Evolutionary conservation across 2,113 vertebrate genomes (phyloP), one percentile per base, ranked within the genome.

Genomic region (Ascaphus truei): DNA sequence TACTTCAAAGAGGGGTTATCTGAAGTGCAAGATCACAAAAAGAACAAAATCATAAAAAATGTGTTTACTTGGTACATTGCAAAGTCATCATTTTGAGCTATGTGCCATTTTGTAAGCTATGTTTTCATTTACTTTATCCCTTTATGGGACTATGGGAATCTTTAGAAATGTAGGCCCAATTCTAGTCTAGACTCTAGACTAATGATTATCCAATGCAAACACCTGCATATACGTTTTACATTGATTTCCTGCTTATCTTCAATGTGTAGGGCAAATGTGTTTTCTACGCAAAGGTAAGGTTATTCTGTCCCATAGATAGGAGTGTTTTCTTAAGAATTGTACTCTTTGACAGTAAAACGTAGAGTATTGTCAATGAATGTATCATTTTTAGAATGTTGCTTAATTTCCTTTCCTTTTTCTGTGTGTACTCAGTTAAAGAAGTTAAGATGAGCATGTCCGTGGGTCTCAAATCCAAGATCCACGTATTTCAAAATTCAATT

Each of bases 141-240:
- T 65, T 65, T 53, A 65, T 65, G 22, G 52, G 20, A 26, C 33
- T 37, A 23, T 53, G 15, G 34, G 30, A 65, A 51, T 27, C 33
- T 65, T 53, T n/a, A 20, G 45, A 47, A 36, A 34, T 22, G n/a
- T 63, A 36, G 45, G 22, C 25, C 12, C 53, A 52, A 53, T 65
- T 36, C 62, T 65, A 39, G 33, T 65, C 62, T 65, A 65, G 62
- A 65, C 62, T 65, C 62, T 65, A 65, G 62, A 65, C 62, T 36
- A 29, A 39, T 53, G 47, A 39, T 52, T 39, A 51, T 63, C 33
- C 43, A 48, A 23, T 65, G 15, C 47, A 53, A 65, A 27, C 62
- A 65, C 62, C 62, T 41, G 48, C 30, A 63, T 25, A 22, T 34
- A 36, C 1, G 13, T 13, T 36, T 26, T 47, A 51, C 1, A 13